Percentiles rank a stretch among this genome's conserved stretches.
Evolutionary conservation across 2,113 vertebrate species (phyloP).

Genomic region (Brevimyrus niger): DNA sequence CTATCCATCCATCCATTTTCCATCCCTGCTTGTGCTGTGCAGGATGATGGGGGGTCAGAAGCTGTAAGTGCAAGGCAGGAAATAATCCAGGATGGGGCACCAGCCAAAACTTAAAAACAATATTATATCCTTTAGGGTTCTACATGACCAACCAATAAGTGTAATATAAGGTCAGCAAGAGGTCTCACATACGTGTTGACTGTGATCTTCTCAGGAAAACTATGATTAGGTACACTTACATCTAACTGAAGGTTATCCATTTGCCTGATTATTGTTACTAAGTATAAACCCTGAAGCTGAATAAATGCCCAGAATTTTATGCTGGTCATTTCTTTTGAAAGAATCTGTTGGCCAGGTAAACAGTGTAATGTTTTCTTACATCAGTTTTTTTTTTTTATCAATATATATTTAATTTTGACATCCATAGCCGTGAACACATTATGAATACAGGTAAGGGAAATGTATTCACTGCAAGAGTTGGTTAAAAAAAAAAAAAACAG

Average conservation of each 20-base stretch:
- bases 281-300: neutral
- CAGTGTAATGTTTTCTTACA: neutral
- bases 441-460: neutral
- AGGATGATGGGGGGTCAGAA: neutral
- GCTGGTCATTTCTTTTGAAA: neutral
- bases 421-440: too few relatives aligned
- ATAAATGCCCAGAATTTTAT: neutral
- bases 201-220: neutral
- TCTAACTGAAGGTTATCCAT: neutral
- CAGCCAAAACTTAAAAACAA: neutral
- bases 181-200: neutral
- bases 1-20: neutral
- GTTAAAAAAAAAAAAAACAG: neutral
- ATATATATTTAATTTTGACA: neutral
- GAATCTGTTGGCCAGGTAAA: neutral
- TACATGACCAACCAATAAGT: neutral
- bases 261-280: neutral
- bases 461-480: neutral
- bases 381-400: neutral
- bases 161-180: neutral
- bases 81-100: neutral
- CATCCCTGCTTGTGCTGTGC: neutral
- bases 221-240: neutral
- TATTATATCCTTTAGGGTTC: neutral
- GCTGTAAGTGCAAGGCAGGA: neutral